These are phyloP conservation scores for Platalea minor DNA, from an alignment of 2,797 vertebrate genomes.

Conservation along the genomic window DNA sequence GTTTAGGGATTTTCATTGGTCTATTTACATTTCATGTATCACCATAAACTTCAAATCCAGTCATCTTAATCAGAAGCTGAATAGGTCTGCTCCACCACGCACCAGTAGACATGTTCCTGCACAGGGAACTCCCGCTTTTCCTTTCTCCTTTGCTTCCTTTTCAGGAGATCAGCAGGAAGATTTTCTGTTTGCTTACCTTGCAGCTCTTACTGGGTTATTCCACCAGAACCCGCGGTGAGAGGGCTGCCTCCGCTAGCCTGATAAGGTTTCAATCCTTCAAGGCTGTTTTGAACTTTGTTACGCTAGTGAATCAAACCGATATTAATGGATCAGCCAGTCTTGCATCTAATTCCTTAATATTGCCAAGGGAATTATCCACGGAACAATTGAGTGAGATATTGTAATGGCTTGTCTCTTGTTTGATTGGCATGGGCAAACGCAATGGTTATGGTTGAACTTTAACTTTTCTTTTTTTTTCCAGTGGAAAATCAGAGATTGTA, in stretches of 20 bases:
- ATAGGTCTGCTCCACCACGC: not conserved
- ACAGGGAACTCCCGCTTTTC: not conserved
- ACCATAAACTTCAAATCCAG: not conserved
- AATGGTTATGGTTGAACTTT: constrained; percentile 31
- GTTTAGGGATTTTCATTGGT: not conserved
- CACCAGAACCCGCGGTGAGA: not conserved
- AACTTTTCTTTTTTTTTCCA: not conserved
- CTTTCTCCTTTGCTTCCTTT: not conserved
- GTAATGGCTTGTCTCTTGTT: not conserved
- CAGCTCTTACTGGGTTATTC: not conserved
- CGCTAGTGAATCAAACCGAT: not conserved
- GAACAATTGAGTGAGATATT: not conserved
- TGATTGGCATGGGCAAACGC: not conserved
- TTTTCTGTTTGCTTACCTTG: not conserved
- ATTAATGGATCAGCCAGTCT: not conserved
- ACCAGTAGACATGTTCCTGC: not conserved
- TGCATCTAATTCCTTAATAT: not conserved
- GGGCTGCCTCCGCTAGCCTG: not conserved
- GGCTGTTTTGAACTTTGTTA: not conserved
- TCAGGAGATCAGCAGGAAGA: not conserved
- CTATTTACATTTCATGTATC: not conserved
- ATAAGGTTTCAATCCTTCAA: not conserved
- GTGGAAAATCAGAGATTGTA: constrained; percentile 38
- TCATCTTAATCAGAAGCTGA: not conserved
- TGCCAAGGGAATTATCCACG: not conserved